Base-by-base conservation (phyloP, 1,140 invertebrate species). In the Halesus radiatus region DNA sequence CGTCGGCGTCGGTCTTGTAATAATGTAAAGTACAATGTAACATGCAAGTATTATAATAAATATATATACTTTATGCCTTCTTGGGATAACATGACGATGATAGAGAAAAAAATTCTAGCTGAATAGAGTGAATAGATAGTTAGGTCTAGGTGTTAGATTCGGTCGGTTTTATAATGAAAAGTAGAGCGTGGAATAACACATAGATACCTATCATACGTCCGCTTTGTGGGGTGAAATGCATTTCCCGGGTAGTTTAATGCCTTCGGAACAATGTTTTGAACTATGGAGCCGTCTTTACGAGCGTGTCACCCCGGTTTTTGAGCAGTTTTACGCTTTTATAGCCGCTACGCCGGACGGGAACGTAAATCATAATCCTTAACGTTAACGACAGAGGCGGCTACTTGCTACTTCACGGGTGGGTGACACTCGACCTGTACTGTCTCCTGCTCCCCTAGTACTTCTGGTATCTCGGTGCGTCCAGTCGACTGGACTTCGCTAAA, bases 341-440 rank as follows among this genome's bases (percentile, higher is more conserved):
- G 54, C 72, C 16, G 68, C 68, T 18, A 50, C 18, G 45, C 66
- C 18, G 50, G 50, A 54, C 72, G 37, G 54, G 72, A 54, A 8
- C 53, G 53, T 75, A 75, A 75, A 75, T 75, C 72, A 75, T 75
- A 56, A 75, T 75, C 72, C 54, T 29, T 18, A 75, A 75, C 72
- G 53, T 56, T 75, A 58, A 75, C 68, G 22, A 75, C 45, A 75
- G 37, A 58, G 72, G 68, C 8, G 68, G 72, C 29, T 75, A 75
- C 68, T 72, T 72, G 72, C 54, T 74, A 74, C 68, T 72, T 72
- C 45, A 72, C 68, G 68, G 29, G 13, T 22, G 68, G n/a, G 8
- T 72, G 68, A 52, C 68, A 20, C 68, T 68, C 32, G 64, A 50
- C 64, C 64, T 68, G 64, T 68, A 32, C 10, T 68, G 37, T 45